A percentile compares a stretch with the other conserved stretches of the same genome.
Conservation (phyloP, 2,113 vertebrate genomes). For the Scartelaos histophorus region DNA sequence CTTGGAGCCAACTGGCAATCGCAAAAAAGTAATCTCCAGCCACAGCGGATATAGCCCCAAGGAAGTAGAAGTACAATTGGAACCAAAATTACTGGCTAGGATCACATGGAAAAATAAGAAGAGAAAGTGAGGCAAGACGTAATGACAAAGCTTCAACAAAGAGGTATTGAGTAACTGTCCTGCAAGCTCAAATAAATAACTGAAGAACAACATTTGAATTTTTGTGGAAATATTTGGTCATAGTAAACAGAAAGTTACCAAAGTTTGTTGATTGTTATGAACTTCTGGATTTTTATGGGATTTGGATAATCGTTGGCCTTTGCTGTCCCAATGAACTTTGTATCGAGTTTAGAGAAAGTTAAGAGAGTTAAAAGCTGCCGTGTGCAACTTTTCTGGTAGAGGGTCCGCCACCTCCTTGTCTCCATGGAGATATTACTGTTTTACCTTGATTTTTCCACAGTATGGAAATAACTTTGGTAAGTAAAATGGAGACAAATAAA, state of each 20-base stretch:
- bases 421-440: too few species aligned
- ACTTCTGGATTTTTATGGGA: not conserved
- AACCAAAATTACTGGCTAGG: conserved; percentile 32
- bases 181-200: not conserved
- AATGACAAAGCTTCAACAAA: conserved; percentile 9
- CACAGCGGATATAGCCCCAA: conserved; percentile 28
- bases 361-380: too few species aligned
- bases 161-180: not conserved
- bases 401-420: too few species aligned
- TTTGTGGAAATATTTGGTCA: not conserved
- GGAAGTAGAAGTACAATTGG: conserved; percentile 19
- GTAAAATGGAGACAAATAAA: too few species aligned
- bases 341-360: too few species aligned
- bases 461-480: too few species aligned
- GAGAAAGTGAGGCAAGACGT: conserved; percentile 10
- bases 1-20: conserved; percentile 26
- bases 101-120: conserved; percentile 17
- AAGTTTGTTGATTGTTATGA: not conserved
- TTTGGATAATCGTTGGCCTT: too few species aligned
- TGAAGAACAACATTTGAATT: not conserved
- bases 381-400: too few species aligned
- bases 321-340: too few species aligned
- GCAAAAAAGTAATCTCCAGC: conserved; percentile 13
- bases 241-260: not conserved
- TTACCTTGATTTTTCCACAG: too few species aligned